Evolutionary conservation across 2,797 vertebrate species (phyloP).

Genomic region (Alectoris magna): DNA sequence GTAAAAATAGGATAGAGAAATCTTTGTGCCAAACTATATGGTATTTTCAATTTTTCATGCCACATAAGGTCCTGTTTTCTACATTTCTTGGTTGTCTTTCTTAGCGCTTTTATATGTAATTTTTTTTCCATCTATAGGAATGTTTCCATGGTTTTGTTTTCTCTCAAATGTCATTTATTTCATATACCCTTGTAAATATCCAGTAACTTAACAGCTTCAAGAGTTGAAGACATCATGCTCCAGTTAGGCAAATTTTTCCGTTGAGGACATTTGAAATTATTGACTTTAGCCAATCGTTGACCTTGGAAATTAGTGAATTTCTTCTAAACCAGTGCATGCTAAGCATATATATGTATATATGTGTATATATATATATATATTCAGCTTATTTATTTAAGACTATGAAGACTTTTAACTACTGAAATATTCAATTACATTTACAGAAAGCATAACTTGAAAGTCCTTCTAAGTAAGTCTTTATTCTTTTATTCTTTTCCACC

Average conservation of each 20-base stretch:
- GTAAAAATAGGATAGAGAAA: background rate
- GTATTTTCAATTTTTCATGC: background rate
- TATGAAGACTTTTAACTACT: background rate
- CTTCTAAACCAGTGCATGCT: background rate
- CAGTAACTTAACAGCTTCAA: background rate
- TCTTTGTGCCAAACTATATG: background rate
- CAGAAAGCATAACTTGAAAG: background rate
- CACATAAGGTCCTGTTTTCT: background rate
- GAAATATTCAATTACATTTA: background rate
- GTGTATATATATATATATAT: background rate
- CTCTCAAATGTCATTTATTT: background rate
- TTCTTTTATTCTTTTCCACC: background rate
- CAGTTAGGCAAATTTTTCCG: background rate
- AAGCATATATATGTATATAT: background rate
- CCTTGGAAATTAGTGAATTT: background rate
- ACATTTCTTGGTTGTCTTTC: background rate
- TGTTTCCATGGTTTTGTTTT: background rate
- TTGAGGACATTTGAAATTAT: background rate
- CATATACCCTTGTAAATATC: background rate
- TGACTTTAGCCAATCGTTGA: background rate
- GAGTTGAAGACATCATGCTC: background rate
- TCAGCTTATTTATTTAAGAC: background rate
- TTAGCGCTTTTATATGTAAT: background rate
- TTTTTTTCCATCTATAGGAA: background rate
- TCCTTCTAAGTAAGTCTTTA: background rate